Percentiles rank a stretch among this genome's conserved stretches.
These are phyloP conservation scores for Lobophora halterata DNA, from an alignment of 2,888 invertebrate species.

Conservation along the genomic window DNA sequence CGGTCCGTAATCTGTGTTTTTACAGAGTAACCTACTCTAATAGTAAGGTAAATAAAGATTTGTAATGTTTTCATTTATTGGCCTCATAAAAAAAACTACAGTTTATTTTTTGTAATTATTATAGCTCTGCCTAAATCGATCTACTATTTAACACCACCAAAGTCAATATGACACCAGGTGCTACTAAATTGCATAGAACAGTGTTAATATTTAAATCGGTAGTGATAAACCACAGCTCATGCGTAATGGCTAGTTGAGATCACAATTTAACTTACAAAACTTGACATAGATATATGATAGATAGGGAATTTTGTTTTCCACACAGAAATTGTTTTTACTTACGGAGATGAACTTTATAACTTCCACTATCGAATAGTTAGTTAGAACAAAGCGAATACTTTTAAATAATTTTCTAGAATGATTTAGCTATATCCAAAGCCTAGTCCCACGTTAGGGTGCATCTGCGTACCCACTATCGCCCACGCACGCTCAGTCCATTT, in stretches of 20 bases:
- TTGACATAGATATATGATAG: too few species aligned
- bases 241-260: conserved; percentile 3
- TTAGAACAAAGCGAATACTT: too few species aligned
- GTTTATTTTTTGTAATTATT: conserved; percentile 17
- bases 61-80: too few species aligned
- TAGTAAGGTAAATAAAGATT: too few species aligned
- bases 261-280: too few species aligned
- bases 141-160: conserved; percentile 35
- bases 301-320: too few species aligned
- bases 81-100: too few species aligned
- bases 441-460: conserved; percentile 32
- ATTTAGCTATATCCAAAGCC: conserved; percentile 2
- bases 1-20: too few species aligned
- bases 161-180: conserved; percentile 66
- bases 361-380: too few species aligned
- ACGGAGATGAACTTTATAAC: too few species aligned
- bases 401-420: not conserved
- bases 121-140: conserved; percentile 37
- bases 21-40: too few species aligned
- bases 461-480: conserved; percentile 54
- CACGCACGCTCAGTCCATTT: conserved; percentile 73
- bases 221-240: conserved; percentile 41
- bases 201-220: conserved; percentile 72
- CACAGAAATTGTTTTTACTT: too few species aligned
- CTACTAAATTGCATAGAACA: conserved; percentile 59